Evolutionary conservation across 2,888 invertebrate species (phyloP), one percentile per base, ranked within the genome.

Genomic region (Leptinotarsa rubiginosa): DNA sequence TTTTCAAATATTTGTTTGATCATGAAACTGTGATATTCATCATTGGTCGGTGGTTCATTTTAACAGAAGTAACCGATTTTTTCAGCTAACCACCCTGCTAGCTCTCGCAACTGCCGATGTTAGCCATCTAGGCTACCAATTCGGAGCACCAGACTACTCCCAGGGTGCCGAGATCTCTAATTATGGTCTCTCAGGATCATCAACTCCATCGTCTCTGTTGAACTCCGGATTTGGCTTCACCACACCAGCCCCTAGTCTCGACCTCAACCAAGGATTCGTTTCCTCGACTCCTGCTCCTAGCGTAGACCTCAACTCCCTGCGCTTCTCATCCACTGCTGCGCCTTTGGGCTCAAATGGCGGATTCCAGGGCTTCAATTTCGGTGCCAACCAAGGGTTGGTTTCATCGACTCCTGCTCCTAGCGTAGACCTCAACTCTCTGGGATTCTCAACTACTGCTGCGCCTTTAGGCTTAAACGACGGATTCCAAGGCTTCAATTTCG

Each of bases 91-190:
- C 52, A 72, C 81, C 31, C 77, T 91, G 78, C 70, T 68, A 16
- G 76, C 72, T 18, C 66, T 71, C 76, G 90, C 91, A 85, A 90
- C 90, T 86, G 89, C 89, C 12, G 79, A 78, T 20, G 75, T 77
- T 20, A 75, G 77, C 65, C 73, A 76, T 81, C 84, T 88, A 10
- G 89, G 89, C 84, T 50, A 31, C 87, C 86, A 41, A 16, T 62
- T n/a, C 3, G n/a, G 41, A 7, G 10, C 85, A 20, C 89, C 89
- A 4, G 83, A 88, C 1, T 88, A 88, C 1, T 87, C 89, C 3
- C 90, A 89, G 75, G 89, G 88, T 62, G 80, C 86, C 15, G 73
- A 73, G 52, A 73, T 75, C 64, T 77, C 75, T 49, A 70, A 25
- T 49, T 25, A 69, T 10, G 67, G 70, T 12, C 18, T 67, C 13